Evolutionary conservation across 2,113 vertebrate species (phyloP).

Genomic region (Hemiprocne comata): DNA sequence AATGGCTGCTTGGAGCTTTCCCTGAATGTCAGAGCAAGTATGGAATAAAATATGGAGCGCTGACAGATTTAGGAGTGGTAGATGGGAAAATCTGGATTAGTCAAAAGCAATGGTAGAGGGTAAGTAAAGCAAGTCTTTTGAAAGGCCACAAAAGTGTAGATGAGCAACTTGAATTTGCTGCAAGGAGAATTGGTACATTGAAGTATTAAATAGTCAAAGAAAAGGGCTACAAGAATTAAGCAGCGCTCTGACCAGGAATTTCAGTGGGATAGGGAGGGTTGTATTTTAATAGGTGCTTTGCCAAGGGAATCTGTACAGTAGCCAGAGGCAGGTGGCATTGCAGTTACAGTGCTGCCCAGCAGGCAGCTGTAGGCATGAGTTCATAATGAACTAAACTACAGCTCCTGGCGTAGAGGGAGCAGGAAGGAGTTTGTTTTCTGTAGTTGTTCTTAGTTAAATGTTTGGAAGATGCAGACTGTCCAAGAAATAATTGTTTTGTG

Average conservation of each 20-base stretch:
- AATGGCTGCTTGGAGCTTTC: background rate
- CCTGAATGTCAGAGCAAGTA: background rate
- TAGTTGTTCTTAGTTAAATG: background rate
- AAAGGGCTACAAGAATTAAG: background rate
- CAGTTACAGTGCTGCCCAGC: background rate
- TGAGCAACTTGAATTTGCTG: background rate
- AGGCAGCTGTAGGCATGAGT: background rate
- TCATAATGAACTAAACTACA: background rate
- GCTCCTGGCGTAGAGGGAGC: background rate
- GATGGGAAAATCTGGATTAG: background rate
- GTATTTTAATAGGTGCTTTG: background rate
- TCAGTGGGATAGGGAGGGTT: background rate
- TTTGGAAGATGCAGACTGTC: background rate
- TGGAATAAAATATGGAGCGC: background rate
- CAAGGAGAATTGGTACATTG: background rate
- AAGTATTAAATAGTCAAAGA: background rate
- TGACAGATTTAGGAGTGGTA: background rate
- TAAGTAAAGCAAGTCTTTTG: background rate
- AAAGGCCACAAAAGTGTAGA: background rate
- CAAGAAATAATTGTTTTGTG: background rate
- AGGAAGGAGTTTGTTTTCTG: background rate
- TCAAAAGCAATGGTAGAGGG: background rate
- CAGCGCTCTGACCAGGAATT: background rate
- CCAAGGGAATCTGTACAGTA: background rate
- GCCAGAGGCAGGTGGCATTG: background rate